phyloP scores from a whole-genome alignment of 2,888 invertebrate genomes.

The Tipula vernalis region DNA sequence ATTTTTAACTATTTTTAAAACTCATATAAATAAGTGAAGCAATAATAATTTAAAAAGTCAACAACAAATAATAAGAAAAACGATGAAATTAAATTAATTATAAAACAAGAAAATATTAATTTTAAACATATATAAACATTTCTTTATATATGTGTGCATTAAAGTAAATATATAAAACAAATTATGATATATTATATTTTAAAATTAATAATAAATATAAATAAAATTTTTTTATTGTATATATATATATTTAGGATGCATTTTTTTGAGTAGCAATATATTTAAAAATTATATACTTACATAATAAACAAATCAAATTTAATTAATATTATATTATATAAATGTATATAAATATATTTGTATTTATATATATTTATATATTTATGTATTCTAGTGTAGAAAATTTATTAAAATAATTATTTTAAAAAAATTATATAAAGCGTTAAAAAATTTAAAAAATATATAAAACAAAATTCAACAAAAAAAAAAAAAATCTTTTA shows the following conservation, averaged over 20 bases:
- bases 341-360: not conserved
- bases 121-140: not conserved
- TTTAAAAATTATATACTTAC: not conserved
- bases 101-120: not conserved
- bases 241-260: not conserved
- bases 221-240: not conserved
- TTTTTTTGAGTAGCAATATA: not conserved
- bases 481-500: not conserved
- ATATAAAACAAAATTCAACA: not conserved
- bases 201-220: not conserved
- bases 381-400: not conserved
- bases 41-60: not conserved
- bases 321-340: not conserved
- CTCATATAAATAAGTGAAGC: not conserved
- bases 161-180: not conserved
- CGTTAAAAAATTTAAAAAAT: not conserved
- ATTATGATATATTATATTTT: not conserved
- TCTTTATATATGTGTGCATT: not conserved
- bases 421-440: not conserved
- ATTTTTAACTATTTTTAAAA: conserved; percentile 4
- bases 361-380: conserved; percentile 7
- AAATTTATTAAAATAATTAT: not conserved
- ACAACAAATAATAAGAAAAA: not conserved
- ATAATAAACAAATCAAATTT: not conserved
- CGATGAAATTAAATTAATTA: not conserved